Evolutionary conservation across 2,888 invertebrate species (phyloP).

Genomic region (Orthosia incerta): DNA sequence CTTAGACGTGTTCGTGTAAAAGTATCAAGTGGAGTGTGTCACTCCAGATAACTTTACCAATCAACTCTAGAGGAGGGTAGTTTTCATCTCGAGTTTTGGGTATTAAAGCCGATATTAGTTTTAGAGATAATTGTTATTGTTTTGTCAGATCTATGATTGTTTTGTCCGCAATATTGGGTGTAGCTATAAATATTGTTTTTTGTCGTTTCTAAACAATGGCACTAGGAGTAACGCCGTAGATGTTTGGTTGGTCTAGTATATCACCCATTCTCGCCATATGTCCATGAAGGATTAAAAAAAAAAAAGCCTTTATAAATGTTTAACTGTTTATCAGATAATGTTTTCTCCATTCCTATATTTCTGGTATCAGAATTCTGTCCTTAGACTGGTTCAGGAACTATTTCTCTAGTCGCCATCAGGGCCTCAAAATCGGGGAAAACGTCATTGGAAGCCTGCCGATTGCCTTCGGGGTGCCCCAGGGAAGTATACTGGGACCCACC

Average conservation of each 20-base stretch:
- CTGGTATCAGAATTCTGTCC: too few species aligned
- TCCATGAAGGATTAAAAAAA: not conserved
- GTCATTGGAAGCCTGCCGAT: too few species aligned
- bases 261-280: not conserved
- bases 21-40: constrained; percentile 57
- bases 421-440: too few species aligned
- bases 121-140: constrained; percentile 19
- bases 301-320: not conserved
- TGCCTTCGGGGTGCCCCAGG: too few species aligned
- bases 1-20: constrained; percentile 68
- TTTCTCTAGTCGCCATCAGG: too few species aligned
- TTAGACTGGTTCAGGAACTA: too few species aligned
- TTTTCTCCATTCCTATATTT: too few species aligned
- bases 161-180: not conserved
- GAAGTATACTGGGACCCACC: too few species aligned
- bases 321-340: too few species aligned
- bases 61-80: constrained; percentile 44
- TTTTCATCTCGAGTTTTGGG: constrained; percentile 30
- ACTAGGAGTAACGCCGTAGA: not conserved
- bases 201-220: not conserved
- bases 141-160: not conserved
- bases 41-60: constrained; percentile 63
- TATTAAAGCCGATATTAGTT: constrained; percentile 25
- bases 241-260: not conserved
- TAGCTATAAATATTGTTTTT: not conserved